phyloP scores from a whole-genome alignment of 2,888 invertebrate species.

The Eupeodes latifasciatus region DNA sequence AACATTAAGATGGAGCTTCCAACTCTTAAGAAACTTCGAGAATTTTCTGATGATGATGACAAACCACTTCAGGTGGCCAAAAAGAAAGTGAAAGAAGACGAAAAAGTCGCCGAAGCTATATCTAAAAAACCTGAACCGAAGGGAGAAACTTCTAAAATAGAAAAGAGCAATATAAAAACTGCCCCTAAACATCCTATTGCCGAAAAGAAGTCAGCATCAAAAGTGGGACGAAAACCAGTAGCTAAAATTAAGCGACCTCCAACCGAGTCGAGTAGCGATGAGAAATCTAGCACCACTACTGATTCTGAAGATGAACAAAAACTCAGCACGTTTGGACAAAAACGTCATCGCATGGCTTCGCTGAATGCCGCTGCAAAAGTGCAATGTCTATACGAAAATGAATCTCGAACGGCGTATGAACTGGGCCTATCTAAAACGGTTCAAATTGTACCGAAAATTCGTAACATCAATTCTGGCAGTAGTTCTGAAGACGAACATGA shows the following conservation, averaged over 20 bases:
- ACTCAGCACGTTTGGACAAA: constrained; percentile 86
- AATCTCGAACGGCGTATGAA: constrained; percentile 90
- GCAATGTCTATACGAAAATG: constrained; percentile 95
- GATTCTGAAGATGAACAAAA: constrained; percentile 83
- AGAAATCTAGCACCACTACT: constrained; percentile 64
- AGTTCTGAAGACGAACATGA: constrained; percentile 85
- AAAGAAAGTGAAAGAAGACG: constrained; percentile 61
- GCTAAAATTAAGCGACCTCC: constrained; percentile 71
- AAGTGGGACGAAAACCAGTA: constrained; percentile 53
- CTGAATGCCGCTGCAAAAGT: constrained; percentile 95
- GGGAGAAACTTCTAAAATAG: constrained; percentile 25
- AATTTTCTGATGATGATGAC: constrained; percentile 82
- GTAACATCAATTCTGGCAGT: constrained; percentile 81
- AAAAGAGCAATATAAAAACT: constrained; percentile 1
- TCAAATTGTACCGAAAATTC: constrained; percentile 84
- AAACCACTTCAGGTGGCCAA: constrained; percentile 79
- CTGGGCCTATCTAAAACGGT: constrained; percentile 85
- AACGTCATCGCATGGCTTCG: constrained; percentile 94
- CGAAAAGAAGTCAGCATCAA: constrained; percentile 58
- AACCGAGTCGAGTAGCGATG: constrained; percentile 76
- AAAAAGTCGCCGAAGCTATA: constrained; percentile 4
- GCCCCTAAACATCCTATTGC: constrained; percentile 31
- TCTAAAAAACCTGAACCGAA: constrained; percentile 25
- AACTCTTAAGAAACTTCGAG: constrained; percentile 81
- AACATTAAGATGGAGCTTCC: constrained; percentile 84